These are phyloP conservation scores for Patella vulgata DNA, from an alignment of 1,140 invertebrate species.

Conservation along the genomic window DNA sequence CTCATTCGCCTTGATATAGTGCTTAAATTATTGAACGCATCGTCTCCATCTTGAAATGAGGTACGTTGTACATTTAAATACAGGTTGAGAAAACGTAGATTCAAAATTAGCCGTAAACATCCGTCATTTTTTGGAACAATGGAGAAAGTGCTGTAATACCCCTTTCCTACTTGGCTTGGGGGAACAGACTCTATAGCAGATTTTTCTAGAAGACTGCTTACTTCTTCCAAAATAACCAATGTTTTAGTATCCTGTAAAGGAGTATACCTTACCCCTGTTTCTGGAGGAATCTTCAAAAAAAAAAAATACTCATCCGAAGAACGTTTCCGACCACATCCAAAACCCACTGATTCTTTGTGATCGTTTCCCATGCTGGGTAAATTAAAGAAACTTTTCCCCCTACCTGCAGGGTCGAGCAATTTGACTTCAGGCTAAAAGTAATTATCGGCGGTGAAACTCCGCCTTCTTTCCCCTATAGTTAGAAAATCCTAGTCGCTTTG, in stretches of 20 bases:
- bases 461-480: no score
- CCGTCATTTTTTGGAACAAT: slow-evolving; percentile 21
- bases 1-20: slow-evolving; percentile 15
- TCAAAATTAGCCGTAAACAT: slow-evolving; percentile 19
- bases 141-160: slow-evolving; percentile 27
- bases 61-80: slow-evolving; percentile 13
- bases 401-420: no score
- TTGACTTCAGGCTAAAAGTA: no score
- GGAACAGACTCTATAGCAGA: slow-evolving; percentile 17
- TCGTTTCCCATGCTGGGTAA: slow-evolving; percentile 12
- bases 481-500: no score
- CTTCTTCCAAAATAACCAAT: slow-evolving; percentile 12
- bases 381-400: slow-evolving; percentile 10
- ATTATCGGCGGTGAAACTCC: no score
- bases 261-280: slow-evolving; percentile 9
- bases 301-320: slow-evolving; percentile 18
- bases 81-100: slow-evolving; percentile 15
- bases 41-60: slow-evolving; percentile 28
- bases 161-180: neutral
- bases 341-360: slow-evolving; percentile 24
- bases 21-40: slow-evolving; percentile 19
- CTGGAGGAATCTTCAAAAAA: slow-evolving; percentile 8
- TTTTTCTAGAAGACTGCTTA: neutral
- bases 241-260: slow-evolving; percentile 2
- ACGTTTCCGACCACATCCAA: slow-evolving; percentile 23